Evolutionary conservation across 1,140 invertebrate genomes (phyloP), one percentile per base, ranked within the genome.

Genomic region (Daktulosphaira vitifoliae): DNA sequence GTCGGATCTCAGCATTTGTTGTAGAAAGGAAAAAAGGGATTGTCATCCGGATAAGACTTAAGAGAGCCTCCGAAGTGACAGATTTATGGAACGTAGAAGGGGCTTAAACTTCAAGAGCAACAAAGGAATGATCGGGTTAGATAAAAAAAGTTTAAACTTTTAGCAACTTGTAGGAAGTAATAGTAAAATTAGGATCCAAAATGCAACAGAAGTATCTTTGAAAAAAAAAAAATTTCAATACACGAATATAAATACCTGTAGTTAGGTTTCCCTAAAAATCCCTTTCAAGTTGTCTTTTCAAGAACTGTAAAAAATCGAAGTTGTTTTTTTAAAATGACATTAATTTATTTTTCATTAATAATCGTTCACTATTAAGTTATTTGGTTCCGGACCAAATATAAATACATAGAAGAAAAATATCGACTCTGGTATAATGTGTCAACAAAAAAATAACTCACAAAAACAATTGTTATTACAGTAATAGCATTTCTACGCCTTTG

Each of bases 21-120:
- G 56, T 48, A 39, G 42, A 48, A 62, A 62, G 42, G 18, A 62
- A 62, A 62, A 48, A 59, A 59, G 54, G 54, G 54, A 59, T 59
- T 59, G 54, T 59, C 54, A 59, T 42, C 54, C 54, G 56, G 56
- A 62, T 62, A 62, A 62, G 56, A 62, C 56, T 62, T 62, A 48
- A 62, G 46, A 62, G 54, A 38, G 39, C 54, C 54, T 2, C 38
- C 16, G 26, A 62, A 33, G 56, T 48, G 56, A 62, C 56, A 62
- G 56, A 62, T 62, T 62, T 62, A 62, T 62, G 56, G 56, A 25
- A 13, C 5, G 5, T 23, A 25, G 25, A 62, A 2, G 56, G 42
- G 42, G n/a, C 42, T 62, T 62, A 48, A 46, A 39, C 25, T 26
- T 13, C 39, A 62, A 62, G 56, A 48, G n/a, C 7, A 6, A 13